phyloP scores from a whole-genome alignment of 2,888 invertebrate genomes.

The Bombylius major region DNA sequence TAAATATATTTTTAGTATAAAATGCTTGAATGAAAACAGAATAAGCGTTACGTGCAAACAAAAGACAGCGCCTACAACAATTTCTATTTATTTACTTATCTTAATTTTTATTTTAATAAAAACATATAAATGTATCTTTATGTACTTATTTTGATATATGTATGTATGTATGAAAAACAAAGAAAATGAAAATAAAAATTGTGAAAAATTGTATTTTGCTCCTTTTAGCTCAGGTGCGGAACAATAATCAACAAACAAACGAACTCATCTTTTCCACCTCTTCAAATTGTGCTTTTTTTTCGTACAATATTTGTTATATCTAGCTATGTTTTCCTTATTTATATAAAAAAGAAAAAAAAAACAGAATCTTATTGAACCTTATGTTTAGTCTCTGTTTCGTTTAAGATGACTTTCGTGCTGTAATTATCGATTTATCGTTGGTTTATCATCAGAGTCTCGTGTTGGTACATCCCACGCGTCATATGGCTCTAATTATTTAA shows the following conservation, averaged over 20 bases:
- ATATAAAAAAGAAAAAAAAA: too few species aligned
- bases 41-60: too few species aligned
- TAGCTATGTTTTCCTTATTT: too few species aligned
- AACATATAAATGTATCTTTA: too few species aligned
- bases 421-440: slow-evolving; percentile 15
- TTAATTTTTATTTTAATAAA: too few species aligned
- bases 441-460: slow-evolving; percentile 13
- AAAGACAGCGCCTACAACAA: too few species aligned
- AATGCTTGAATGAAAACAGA: too few species aligned
- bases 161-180: neutral
- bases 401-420: slow-evolving; percentile 14
- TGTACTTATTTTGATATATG: too few species aligned
- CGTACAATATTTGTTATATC: too few species aligned
- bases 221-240: neutral
- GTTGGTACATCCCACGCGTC: slow-evolving; percentile 13
- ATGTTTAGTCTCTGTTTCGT: neutral
- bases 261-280: neutral
- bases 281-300: neutral
- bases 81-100: too few species aligned
- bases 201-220: neutral
- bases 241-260: neutral
- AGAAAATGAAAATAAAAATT: neutral
- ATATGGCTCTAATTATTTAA: slow-evolving; percentile 16
- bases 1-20: too few species aligned
- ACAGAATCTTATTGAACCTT: neutral